phyloP scores from a whole-genome alignment of 2,797 vertebrate species.

The Argentina silus region DNA sequence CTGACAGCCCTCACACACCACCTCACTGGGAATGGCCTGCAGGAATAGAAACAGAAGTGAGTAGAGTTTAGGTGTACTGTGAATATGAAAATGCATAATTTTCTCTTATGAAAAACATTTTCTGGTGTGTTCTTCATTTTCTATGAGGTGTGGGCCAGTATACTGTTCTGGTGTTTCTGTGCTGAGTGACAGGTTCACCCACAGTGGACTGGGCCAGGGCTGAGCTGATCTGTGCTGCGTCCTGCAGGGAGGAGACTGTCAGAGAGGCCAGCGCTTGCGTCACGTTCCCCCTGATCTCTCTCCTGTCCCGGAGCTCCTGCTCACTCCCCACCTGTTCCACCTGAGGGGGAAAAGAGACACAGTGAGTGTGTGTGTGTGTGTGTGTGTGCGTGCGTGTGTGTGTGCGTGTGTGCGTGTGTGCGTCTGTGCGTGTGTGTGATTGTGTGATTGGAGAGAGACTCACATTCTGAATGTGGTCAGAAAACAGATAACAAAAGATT shows the following conservation, averaged over 20 bases:
- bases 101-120: not conserved
- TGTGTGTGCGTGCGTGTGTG: too few species aligned
- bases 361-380: too few species aligned
- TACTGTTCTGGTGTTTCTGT: too few species aligned
- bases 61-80: not conserved
- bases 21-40: constrained; percentile 72
- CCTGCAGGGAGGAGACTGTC: constrained; percentile 70
- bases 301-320: constrained; percentile 56
- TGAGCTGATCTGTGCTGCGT: constrained; percentile 77
- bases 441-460: too few species aligned
- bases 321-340: constrained; percentile 42
- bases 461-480: too few species aligned
- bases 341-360: constrained; percentile 46
- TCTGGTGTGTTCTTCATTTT: too few species aligned
- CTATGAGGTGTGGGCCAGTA: too few species aligned
- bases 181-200: too few species aligned
- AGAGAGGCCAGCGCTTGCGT: constrained; percentile 73
- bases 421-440: too few species aligned
- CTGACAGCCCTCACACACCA: constrained; percentile 59
- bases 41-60: not conserved
- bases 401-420: not conserved
- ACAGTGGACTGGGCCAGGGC: constrained; percentile 67
- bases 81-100: not conserved
- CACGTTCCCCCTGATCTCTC: constrained; percentile 71
- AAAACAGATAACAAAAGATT: not conserved